phyloP scores from a whole-genome alignment of 2,113 vertebrate genomes.

The Sphaerodactylus townsendi region DNA sequence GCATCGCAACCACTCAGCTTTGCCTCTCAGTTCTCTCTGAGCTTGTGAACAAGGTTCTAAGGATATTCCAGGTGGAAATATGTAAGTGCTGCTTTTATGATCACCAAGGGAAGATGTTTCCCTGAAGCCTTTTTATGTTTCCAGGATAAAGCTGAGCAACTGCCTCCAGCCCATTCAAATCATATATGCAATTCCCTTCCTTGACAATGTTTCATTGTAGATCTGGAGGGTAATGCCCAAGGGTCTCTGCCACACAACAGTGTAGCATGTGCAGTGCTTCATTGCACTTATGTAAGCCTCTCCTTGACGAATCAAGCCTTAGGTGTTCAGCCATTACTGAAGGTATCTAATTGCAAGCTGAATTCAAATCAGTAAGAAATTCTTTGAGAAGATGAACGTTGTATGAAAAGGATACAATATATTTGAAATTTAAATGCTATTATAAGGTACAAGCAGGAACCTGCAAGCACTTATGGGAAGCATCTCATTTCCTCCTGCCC shows the following conservation, averaged over 20 bases:
- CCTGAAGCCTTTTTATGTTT: slow-evolving; percentile 74
- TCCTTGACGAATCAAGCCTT: slow-evolving; percentile 31
- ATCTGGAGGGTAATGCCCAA: slow-evolving; percentile 64
- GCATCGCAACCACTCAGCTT: slow-evolving; percentile 52
- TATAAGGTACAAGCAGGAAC: not conserved
- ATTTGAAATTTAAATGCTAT: not conserved
- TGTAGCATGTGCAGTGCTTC: slow-evolving; percentile 40
- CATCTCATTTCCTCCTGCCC: no score
- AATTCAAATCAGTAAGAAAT: not conserved
- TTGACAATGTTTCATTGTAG: slow-evolving; percentile 49
- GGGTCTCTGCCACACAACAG: slow-evolving; percentile 53
- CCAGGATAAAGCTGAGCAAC: slow-evolving; percentile 61
- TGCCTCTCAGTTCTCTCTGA: slow-evolving; percentile 47
- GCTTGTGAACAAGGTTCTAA: slow-evolving; percentile 51
- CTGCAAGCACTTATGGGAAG: no score
- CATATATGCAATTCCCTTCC: slow-evolving; percentile 59
- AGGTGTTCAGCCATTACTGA: slow-evolving; percentile 22
- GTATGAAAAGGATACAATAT: not conserved
- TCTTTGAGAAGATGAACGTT: slow-evolving; percentile 8
- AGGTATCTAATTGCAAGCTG: slow-evolving; percentile 27
- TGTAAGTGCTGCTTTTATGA: slow-evolving; percentile 68
- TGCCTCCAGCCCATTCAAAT: slow-evolving; percentile 69
- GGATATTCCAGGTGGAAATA: slow-evolving; percentile 52
- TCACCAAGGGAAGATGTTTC: slow-evolving; percentile 69
- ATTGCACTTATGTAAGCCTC: slow-evolving; percentile 33